phyloP scores from a whole-genome alignment of 2,797 vertebrate species.

The Uromys caudimaculatus region DNA sequence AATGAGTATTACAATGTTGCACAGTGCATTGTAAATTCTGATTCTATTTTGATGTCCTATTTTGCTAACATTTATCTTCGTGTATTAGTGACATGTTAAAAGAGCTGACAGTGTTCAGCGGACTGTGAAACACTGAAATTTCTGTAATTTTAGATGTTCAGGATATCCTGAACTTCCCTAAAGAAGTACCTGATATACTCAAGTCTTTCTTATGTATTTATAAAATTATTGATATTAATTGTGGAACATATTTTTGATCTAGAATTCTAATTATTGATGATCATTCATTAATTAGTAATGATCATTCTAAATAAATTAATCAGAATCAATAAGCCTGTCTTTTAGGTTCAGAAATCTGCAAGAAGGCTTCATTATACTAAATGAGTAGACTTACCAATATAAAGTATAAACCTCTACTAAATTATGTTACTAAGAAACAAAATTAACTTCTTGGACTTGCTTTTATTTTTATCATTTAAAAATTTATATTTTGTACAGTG shows the following conservation, averaged over 20 bases:
- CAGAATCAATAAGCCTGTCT: background rate
- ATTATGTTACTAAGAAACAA: slow-evolving; percentile 4
- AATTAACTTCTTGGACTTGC: background rate
- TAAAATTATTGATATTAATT: background rate
- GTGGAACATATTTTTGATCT: background rate
- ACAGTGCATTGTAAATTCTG: background rate
- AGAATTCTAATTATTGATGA: background rate
- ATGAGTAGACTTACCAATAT: background rate
- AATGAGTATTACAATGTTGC: background rate
- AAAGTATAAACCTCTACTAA: background rate
- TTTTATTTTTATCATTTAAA: slow-evolving; percentile 8
- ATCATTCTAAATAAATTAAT: background rate
- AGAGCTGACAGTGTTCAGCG: background rate
- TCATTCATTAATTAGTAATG: background rate
- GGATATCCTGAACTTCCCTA: background rate
- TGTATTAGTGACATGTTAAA: background rate
- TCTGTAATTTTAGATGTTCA: background rate
- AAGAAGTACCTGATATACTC: background rate
- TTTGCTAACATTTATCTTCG: background rate
- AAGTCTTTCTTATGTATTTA: background rate
- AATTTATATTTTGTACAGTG: background rate
- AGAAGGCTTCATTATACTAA: background rate
- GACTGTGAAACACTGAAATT: background rate
- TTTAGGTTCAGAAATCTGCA: background rate
- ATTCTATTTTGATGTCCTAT: background rate